Conservation (phyloP, 2,888 invertebrate species). For the Synergus umbraculus region DNA sequence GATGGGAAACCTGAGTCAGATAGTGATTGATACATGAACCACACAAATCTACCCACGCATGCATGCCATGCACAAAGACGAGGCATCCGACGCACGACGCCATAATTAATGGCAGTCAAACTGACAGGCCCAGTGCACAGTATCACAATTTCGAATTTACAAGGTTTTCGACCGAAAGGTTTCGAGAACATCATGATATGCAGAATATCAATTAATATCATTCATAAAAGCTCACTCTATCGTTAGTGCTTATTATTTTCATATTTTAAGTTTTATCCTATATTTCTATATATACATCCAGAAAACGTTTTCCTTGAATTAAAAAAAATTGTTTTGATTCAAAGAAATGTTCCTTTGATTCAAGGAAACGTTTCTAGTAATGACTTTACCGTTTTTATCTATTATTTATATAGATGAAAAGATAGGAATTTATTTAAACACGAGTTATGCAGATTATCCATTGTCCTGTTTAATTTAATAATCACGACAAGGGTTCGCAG, state of each 20-base stretch:
- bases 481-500: conserved; percentile 60
- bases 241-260: no score
- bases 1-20: conserved; percentile 24
- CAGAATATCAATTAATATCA: not conserved
- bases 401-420: not conserved
- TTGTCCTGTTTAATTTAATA: conserved; percentile 61
- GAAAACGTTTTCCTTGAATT: no score
- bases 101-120: conserved; percentile 56
- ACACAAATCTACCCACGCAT: conserved; percentile 15
- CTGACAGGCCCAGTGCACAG: conserved; percentile 12
- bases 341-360: no score
- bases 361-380: not conserved
- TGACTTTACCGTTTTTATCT: not conserved
- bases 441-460: conserved; percentile 19
- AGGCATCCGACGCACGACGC: conserved; percentile 46
- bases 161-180: conserved; percentile 1
- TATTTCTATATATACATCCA: no score
- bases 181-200: not conserved
- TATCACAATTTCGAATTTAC: conserved; percentile 38
- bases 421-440: conserved; percentile 4
- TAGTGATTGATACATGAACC: conserved; percentile 35
- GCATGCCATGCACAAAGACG: conserved; percentile 21
- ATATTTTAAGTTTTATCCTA: no score
- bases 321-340: no score
- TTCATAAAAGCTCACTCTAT: not conserved